Base-by-base conservation (phyloP, 2,888 invertebrate species). In the Morpho achilles region DNA sequence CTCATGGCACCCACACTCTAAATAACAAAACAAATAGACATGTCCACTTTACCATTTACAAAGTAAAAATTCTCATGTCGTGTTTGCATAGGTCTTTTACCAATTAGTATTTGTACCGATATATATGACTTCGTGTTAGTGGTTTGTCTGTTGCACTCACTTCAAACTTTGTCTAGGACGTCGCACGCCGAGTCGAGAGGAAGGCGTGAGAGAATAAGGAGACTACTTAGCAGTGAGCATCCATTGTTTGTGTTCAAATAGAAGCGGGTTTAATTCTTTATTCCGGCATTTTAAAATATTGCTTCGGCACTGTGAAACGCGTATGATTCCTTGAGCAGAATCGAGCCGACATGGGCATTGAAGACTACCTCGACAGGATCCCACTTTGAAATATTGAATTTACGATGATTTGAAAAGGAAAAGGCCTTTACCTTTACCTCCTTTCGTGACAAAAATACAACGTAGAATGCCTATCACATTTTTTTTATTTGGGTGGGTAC, bases 51-150 rank as follows among this genome's bases (percentile, higher is more conserved):
- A 86, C 87, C 87, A 89, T 88, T 88, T 86, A 89, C 87, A 76
- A 70, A 81, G 84, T 87, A 84, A 88, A 89, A 88, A 85, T 86
- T 84, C 83, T 82, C 87, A 83, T 83, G 84, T 84, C 75, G 68
- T 89, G 87, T 89, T 88, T 89, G 87, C 80, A 82, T 84, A 87
- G 88, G 89, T 82, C 87, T 88, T 85, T 87, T 86, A 87, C 85
- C 86, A 88, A 89, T 88, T 88, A 88, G 86, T 87, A 84, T 89
- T 88, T 86, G 84, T 84, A 88, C 86, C 86, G 83, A 85, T 84
- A 82, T 83, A 80, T 79, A 85, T 57, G 79, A 82, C 73, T 78
- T 75, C 70, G 77, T 71, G 71, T 75, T 71, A 73, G 74, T 75
- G 75, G 78, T 77, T 80, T 77, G 82, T 77, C 76, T 78, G 79